A percentile compares a stretch with the other conserved stretches of the same genome.
Evolutionary conservation across 2,888 invertebrate species (phyloP).

Genomic region (Argyresthia albistria): DNA sequence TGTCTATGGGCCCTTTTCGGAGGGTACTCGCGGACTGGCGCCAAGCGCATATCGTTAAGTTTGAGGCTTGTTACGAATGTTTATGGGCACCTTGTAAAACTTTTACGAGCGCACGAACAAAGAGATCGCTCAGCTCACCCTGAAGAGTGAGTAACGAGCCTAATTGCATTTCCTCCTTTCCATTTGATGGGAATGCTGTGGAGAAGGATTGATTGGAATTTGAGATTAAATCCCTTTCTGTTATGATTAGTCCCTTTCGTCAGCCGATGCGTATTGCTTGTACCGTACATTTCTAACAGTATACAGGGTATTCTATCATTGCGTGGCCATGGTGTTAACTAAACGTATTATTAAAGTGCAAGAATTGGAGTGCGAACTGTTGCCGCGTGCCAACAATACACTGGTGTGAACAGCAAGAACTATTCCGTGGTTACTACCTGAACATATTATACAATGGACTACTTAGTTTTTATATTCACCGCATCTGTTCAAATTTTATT

Average conservation of each 20-base stretch:
- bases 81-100: slow-evolving; percentile 21
- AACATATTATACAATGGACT: neutral
- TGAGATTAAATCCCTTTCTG: no score
- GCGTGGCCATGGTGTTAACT: no score
- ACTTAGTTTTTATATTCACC: neutral
- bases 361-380: neutral
- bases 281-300: no score
- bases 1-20: slow-evolving; percentile 8
- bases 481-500: neutral
- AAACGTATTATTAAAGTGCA: no score
- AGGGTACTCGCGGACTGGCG: slow-evolving; percentile 26
- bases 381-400: neutral
- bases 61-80: slow-evolving; percentile 24
- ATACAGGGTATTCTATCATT: no score
- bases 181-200: no score
- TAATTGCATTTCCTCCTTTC: neutral
- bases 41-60: slow-evolving; percentile 34
- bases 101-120: slow-evolving; percentile 5
- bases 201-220: no score
- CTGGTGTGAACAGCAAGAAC: neutral
- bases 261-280: no score
- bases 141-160: neutral
- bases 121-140: slow-evolving; percentile 4
- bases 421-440: neutral
- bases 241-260: no score